A percentile compares a stretch with the other conserved stretches of the same genome.
phyloP scores from a whole-genome alignment of 2,888 invertebrate genomes.

The Meloe dianella region DNA sequence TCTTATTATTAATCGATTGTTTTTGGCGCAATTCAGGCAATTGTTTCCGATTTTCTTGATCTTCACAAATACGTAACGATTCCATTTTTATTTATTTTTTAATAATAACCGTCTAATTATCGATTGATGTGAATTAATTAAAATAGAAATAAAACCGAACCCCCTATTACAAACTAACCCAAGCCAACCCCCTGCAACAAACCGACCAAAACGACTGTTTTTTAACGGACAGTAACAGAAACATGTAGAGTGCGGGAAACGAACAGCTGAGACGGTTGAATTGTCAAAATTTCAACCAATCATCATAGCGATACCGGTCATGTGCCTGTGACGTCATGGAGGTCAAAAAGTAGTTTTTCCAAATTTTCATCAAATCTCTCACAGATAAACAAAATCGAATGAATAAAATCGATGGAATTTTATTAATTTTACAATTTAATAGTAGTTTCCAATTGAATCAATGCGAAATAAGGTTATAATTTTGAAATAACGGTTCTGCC shows the following conservation, averaged over 20 bases:
- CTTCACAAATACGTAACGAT: slow-evolving; percentile 76
- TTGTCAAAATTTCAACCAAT: slow-evolving; percentile 20
- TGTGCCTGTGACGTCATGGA: neutral
- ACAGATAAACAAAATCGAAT: neutral
- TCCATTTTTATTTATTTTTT: too few species aligned
- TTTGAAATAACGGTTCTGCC: slow-evolving; percentile 4
- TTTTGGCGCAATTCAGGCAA: slow-evolving; percentile 46
- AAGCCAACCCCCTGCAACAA: slow-evolving; percentile 20
- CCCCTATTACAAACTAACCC: neutral
- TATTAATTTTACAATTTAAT: neutral
- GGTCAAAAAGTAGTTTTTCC: neutral
- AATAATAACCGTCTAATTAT: too few species aligned
- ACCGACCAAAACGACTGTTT: slow-evolving; percentile 41
- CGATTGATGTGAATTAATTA: neutral
- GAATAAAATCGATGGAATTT: slow-evolving; percentile 10
- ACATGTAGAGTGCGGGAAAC: slow-evolving; percentile 41
- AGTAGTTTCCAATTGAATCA: neutral
- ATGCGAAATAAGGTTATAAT: neutral
- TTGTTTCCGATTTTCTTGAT: slow-evolving; percentile 74
- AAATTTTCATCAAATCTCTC: neutral
- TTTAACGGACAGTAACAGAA: slow-evolving; percentile 33
- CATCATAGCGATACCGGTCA: neutral
- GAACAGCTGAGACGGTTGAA: slow-evolving; percentile 40
- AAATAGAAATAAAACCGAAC: neutral
- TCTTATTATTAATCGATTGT: slow-evolving; percentile 62